Percentiles rank a stretch among this genome's conserved stretches.
These are phyloP conservation scores for Benthosema pterotum DNA, from an alignment of 2,797 vertebrate genomes.

Conservation along the genomic window DNA sequence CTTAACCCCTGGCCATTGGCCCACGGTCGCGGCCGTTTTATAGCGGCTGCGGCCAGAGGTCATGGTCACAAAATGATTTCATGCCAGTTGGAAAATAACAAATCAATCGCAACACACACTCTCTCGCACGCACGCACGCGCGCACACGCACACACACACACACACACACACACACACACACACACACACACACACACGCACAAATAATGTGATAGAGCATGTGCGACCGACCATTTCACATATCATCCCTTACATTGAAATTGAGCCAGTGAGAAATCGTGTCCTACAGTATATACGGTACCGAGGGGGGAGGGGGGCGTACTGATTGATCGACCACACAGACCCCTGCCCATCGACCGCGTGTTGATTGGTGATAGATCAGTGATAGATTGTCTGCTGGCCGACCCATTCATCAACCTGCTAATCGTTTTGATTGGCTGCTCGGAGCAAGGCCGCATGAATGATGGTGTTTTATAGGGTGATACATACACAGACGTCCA, in stretches of 20 bases:
- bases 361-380: constrained; percentile 51
- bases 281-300: too few species aligned
- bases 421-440: constrained; percentile 42
- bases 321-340: constrained; percentile 32
- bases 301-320: constrained; percentile 1
- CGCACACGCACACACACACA: constrained; percentile 8
- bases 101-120: too few species aligned
- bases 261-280: background rate
- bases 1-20: too few species aligned
- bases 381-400: constrained; percentile 49
- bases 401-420: constrained; percentile 37
- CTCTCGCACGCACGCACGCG: constrained; percentile 13
- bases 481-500: constrained; percentile 41
- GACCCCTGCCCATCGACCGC: constrained; percentile 38
- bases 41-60: too few species aligned
- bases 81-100: too few species aligned
- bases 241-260: background rate
- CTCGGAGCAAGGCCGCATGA: constrained; percentile 24
- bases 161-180: constrained; percentile 11
- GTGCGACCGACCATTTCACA: constrained; percentile 9
- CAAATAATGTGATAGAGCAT: background rate
- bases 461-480: constrained; percentile 41
- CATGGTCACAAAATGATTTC: too few species aligned
- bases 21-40: too few species aligned
- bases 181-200: background rate